Conservation (phyloP, 2,888 invertebrate species). For the Yponomeuta evonymella region DNA sequence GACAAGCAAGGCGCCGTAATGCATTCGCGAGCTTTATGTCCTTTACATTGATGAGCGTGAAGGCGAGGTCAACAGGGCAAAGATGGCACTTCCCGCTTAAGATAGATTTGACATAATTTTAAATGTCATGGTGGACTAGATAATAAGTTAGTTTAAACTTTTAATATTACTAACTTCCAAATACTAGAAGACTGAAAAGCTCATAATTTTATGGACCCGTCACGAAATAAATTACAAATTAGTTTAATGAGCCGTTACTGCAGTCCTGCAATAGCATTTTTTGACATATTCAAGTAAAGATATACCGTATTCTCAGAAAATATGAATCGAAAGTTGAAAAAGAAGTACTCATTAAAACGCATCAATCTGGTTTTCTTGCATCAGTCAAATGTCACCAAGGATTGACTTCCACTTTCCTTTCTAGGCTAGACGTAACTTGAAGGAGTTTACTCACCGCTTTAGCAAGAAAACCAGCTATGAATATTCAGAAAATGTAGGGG, state of each 20-base stretch:
- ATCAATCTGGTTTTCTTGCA: not conserved
- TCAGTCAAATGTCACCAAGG: not conserved
- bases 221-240: too few relatives aligned
- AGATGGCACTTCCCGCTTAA: not conserved
- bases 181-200: too few relatives aligned
- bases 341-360: not conserved
- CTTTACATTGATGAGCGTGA: conserved; percentile 59
- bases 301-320: too few relatives aligned
- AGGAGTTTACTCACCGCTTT: not conserved
- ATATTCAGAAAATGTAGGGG: not conserved
- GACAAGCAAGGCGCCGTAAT: conserved; percentile 38
- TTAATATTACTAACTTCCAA: too few relatives aligned
- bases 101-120: conserved; percentile 9
- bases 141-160: too few relatives aligned
- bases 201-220: too few relatives aligned
- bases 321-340: too few relatives aligned
- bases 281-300: too few relatives aligned
- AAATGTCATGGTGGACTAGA: not conserved
- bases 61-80: conserved; percentile 39
- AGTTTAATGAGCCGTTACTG: too few relatives aligned
- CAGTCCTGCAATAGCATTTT: too few relatives aligned
- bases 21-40: conserved; percentile 54
- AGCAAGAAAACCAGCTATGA: not conserved
- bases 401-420: conserved; percentile 10
- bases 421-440: conserved; percentile 3